Percentiles rank a stretch among this genome's conserved stretches.
phyloP scores from a whole-genome alignment of 2,888 invertebrate genomes.

The Acronicta aceris region DNA sequence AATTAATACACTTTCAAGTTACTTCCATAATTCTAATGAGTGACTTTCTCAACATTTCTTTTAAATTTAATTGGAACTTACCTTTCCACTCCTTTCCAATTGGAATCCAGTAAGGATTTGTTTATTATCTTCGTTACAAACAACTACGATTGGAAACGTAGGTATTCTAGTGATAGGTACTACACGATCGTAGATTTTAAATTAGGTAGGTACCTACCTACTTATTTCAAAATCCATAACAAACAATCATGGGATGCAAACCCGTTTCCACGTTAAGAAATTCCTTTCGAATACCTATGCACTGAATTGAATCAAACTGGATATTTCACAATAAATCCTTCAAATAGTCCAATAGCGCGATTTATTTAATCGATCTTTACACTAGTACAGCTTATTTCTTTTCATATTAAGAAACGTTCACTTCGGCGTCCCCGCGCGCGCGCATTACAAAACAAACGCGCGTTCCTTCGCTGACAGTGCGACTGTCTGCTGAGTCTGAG shows the following conservation, averaged over 20 bases:
- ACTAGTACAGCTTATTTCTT: constrained; percentile 51
- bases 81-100: constrained; percentile 71
- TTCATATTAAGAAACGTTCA: constrained; percentile 61
- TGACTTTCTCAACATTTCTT: constrained; percentile 49
- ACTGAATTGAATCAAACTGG: constrained; percentile 42
- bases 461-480: constrained; percentile 57
- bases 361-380: constrained; percentile 39
- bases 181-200: constrained; percentile 57
- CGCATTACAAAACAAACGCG: constrained; percentile 65
- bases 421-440: constrained; percentile 62
- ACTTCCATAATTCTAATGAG: constrained; percentile 36
- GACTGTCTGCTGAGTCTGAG: constrained; percentile 69
- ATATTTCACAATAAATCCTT: constrained; percentile 42
- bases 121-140: constrained; percentile 34
- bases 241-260: constrained; percentile 60
- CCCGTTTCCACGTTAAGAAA: constrained; percentile 66
- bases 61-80: constrained; percentile 56
- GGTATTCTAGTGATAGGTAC: constrained; percentile 52
- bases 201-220: too few relatives aligned
- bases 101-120: constrained; percentile 62
- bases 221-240: constrained; percentile 69
- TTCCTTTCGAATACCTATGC: constrained; percentile 59
- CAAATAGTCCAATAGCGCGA: constrained; percentile 37
- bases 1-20: constrained; percentile 48
- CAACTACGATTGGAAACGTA: constrained; percentile 14